These are phyloP conservation scores for Ochotona curzoniae DNA, from an alignment of 2,113 vertebrate species.

Conservation along the genomic window DNA sequence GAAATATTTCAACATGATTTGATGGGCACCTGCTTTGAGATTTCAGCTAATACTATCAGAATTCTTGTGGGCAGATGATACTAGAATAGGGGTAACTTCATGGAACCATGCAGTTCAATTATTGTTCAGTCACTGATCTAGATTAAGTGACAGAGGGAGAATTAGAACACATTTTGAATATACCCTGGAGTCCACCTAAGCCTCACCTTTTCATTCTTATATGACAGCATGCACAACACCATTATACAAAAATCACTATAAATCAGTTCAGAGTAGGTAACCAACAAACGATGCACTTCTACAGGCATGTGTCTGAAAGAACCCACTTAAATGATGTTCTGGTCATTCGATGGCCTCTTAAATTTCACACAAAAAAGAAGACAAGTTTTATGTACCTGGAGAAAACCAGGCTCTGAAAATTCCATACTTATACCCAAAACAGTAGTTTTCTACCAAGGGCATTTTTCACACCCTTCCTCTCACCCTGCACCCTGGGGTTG, in stretches of 20 bases:
- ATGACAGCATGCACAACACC: neutral
- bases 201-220: slow-evolving; percentile 22
- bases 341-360: neutral
- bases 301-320: neutral
- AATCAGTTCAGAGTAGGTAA: slow-evolving; percentile 7
- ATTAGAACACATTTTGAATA: slow-evolving; percentile 56
- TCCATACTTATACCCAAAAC: slow-evolving; percentile 16
- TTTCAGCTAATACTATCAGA: slow-evolving; percentile 69
- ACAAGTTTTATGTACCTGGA: neutral
- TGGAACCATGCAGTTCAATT: slow-evolving; percentile 52
- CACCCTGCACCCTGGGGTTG: neutral
- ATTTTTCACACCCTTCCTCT: neutral
- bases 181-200: neutral
- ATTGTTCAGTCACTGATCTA: slow-evolving; percentile 47
- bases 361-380: neutral
- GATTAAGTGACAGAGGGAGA: slow-evolving; percentile 70
- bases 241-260: slow-evolving; percentile 26
- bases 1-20: slow-evolving; percentile 72
- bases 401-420: slow-evolving; percentile 8
- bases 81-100: neutral
- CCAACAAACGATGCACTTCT: neutral
- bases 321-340: neutral
- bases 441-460: neutral
- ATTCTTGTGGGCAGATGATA: slow-evolving; percentile 56
- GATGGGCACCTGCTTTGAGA: slow-evolving; percentile 78